These are phyloP conservation scores for Dermolepida albohirtum DNA, from an alignment of 2,888 invertebrate species.

Conservation along the genomic window DNA sequence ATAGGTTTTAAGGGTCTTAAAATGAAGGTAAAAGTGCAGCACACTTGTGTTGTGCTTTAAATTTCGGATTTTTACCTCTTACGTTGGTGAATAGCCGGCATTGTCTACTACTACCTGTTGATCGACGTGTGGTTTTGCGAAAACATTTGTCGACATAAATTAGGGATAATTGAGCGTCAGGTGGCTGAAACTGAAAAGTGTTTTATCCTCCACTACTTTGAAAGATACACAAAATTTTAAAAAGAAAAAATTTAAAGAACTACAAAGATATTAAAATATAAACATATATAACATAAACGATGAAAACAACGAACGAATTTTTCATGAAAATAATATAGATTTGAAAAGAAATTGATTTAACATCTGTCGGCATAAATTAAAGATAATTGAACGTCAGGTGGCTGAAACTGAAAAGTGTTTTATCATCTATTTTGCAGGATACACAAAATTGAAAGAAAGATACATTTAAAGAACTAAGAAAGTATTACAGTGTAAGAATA, in stretches of 20 bases:
- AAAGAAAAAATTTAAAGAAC: no score
- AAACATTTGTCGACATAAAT: constrained; percentile 29
- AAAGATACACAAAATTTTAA: no score
- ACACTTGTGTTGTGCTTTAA: constrained; percentile 8
- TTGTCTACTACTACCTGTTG: constrained; percentile 31
- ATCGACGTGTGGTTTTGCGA: constrained; percentile 18
- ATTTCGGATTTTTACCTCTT: constrained; percentile 2
- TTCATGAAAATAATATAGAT: no score
- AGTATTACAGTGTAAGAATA: no score
- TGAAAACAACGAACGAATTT: no score
- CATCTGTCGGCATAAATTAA: constrained; percentile 22
- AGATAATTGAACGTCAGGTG: constrained; percentile 32
- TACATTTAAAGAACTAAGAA: no score
- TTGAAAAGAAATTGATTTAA: no score
- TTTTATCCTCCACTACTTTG: no score
- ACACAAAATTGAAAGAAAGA: no score
- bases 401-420: constrained; percentile 2
- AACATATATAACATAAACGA: no score
- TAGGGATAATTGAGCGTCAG: constrained; percentile 33
- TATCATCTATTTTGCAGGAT: no score
- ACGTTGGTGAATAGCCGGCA: background rate
- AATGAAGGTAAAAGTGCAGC: constrained; percentile 8
- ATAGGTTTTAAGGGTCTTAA: constrained; percentile 17
- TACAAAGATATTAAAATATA: no score
- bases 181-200: constrained; percentile 8